phyloP scores from a whole-genome alignment of 2,113 vertebrate genomes.

The Chionomys nivalis region DNA sequence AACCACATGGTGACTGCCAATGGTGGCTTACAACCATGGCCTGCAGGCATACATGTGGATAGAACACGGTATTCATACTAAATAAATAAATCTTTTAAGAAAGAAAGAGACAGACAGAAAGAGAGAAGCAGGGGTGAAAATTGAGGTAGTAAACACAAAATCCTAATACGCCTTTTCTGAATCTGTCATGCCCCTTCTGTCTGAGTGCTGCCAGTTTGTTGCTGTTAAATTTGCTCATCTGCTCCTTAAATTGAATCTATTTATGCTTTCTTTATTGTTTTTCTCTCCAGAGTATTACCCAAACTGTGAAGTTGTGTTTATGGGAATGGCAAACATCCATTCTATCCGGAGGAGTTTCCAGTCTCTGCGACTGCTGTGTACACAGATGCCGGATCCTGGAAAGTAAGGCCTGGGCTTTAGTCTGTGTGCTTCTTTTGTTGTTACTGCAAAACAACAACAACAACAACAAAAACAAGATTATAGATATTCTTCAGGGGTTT shows the following conservation, averaged over 20 bases:
- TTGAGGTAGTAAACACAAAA: not conserved
- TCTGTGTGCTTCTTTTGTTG: not conserved
- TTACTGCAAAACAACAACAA: not conserved
- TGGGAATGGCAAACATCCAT: conserved; percentile 99
- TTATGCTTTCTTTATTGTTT: conserved; percentile 71
- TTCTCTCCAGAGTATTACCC: conserved; percentile 95
- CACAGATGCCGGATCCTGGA: conserved; percentile 97
- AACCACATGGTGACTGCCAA: not conserved
- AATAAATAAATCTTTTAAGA: not conserved
- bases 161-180: conserved; percentile 36
- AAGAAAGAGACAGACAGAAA: not conserved
- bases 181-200: not conserved
- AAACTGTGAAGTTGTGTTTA: conserved; percentile 98
- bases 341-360: conserved; percentile 99
- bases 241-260: conserved; percentile 49
- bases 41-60: not conserved
- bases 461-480: not conserved
- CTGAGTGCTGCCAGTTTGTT: conserved; percentile 40
- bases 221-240: conserved; percentile 43
- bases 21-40: not conserved
- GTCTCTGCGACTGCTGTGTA: conserved; percentile 96
- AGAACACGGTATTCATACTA: not conserved
- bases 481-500: not conserved
- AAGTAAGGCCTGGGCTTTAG: conserved; percentile 90
- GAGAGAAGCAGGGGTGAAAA: not conserved